phyloP scores from a whole-genome alignment of 2,888 invertebrate genomes.

The Pantelozetes paolii region DNA sequence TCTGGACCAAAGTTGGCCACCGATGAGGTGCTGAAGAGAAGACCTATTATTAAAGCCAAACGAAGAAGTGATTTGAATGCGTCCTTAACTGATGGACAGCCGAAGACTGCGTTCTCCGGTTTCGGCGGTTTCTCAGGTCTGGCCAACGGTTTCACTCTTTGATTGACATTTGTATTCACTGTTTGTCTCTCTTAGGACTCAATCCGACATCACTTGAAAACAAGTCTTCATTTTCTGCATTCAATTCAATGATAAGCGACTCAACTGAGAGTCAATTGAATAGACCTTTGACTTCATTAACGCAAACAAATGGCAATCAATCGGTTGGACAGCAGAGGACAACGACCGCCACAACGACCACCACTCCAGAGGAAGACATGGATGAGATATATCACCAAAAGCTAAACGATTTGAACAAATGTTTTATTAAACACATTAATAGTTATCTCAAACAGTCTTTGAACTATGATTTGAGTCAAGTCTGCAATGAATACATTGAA shows the following conservation, averaged over 20 bases:
- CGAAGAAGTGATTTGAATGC: conserved; percentile 10
- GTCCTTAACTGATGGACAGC: neutral
- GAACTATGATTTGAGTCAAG: conserved; percentile 26
- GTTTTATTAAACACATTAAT: conserved; percentile 24
- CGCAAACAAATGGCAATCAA: neutral
- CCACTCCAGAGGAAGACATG: neutral
- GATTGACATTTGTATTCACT: too few relatives aligned
- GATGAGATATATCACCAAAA: neutral
- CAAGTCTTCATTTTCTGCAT: neutral
- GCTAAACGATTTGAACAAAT: conserved; percentile 16
- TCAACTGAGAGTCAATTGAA: neutral
- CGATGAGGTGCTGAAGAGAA: conserved; percentile 26
- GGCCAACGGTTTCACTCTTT: neutral
- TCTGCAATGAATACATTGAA: conserved; percentile 38
- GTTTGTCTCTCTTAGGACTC: too few relatives aligned
- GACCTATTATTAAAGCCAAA: conserved; percentile 18
- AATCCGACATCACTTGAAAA: neutral
- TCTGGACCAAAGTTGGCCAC: conserved; percentile 39
- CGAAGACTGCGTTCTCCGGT: neutral
- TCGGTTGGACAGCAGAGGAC: neutral
- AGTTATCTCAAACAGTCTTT: neutral
- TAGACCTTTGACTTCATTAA: neutral
- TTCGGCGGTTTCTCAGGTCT: neutral
- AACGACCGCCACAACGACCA: neutral
- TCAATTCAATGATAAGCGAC: neutral